These are phyloP conservation scores for Heliornis fulica DNA, from an alignment of 2,113 vertebrate species.

Conservation along the genomic window DNA sequence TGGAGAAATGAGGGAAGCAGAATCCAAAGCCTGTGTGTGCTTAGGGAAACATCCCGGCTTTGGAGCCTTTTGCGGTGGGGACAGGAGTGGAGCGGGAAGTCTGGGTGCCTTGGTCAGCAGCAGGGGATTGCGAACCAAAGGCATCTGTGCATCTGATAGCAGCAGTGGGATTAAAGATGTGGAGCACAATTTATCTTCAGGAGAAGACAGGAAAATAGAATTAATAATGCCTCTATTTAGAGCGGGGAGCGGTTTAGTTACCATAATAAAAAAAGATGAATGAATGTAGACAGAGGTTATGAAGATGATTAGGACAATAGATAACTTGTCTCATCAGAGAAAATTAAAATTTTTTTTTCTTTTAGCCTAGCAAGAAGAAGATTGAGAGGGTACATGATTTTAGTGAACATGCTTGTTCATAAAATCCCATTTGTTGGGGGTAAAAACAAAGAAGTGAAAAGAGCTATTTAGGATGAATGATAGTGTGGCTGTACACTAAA, in stretches of 20 bases:
- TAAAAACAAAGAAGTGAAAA: conserved; percentile 55
- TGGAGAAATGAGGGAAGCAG: not conserved
- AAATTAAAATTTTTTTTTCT: conserved; percentile 30
- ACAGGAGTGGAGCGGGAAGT: not conserved
- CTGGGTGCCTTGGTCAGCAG: not conserved
- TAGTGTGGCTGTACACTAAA: not conserved
- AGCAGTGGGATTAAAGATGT: not conserved
- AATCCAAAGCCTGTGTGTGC: accelerated
- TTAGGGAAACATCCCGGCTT: not conserved
- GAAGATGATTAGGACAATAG: conserved; percentile 62
- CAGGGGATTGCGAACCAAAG: not conserved
- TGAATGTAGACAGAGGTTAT: conserved; percentile 51
- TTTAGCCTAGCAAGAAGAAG: not conserved
- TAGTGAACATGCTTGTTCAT: not conserved
- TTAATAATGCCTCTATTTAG: conserved; percentile 42
- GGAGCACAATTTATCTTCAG: not conserved
- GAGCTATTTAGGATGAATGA: conserved; percentile 42
- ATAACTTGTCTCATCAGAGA: conserved; percentile 60
- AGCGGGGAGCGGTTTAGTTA: conserved; percentile 23
- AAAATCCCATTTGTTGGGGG: conserved; percentile 33
- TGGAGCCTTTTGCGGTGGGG: not conserved
- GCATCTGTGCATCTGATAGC: not conserved
- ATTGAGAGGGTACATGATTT: conserved; percentile 33
- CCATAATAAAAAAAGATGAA: conserved; percentile 59
- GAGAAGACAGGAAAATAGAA: conserved; percentile 4